Evolutionary conservation across 2,113 vertebrate genomes (phyloP).

Genomic region (Galbula dea): DNA sequence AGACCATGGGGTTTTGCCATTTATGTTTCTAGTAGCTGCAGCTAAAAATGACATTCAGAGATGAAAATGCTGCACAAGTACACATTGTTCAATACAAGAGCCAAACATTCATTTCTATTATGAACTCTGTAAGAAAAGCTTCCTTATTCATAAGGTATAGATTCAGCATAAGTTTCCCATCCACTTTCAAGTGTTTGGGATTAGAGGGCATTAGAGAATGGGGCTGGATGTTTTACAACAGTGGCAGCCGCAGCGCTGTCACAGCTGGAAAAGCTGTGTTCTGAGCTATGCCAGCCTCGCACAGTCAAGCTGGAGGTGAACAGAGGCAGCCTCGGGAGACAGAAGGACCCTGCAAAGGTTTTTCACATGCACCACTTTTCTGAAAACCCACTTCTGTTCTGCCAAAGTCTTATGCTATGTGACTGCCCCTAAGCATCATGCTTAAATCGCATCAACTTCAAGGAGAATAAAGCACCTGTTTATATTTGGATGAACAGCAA

Average conservation of each 20-base stretch:
- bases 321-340: not conserved
- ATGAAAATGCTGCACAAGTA: slow-evolving; percentile 20
- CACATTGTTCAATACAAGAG: slow-evolving; percentile 3
- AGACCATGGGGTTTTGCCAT: not conserved
- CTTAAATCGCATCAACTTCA: not conserved
- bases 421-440: not conserved
- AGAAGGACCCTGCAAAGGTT: not conserved
- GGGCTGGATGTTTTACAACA: not conserved
- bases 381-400: not conserved
- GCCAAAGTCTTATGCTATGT: not conserved
- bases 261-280: not conserved
- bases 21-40: not conserved
- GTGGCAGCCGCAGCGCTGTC: not conserved
- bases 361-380: not conserved
- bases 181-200: slow-evolving; percentile 29
- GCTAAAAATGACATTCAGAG: slow-evolving; percentile 4
- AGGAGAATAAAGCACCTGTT: not conserved
- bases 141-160: slow-evolving; percentile 16
- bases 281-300: not conserved
- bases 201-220: not conserved
- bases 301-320: not conserved
- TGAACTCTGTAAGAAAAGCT: slow-evolving; percentile 7
- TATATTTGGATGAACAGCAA: not conserved
- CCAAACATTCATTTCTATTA: not conserved
- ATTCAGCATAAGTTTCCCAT: not conserved